Conservation (phyloP, 1,140 invertebrate species). For the Dryas iulia region DNA sequence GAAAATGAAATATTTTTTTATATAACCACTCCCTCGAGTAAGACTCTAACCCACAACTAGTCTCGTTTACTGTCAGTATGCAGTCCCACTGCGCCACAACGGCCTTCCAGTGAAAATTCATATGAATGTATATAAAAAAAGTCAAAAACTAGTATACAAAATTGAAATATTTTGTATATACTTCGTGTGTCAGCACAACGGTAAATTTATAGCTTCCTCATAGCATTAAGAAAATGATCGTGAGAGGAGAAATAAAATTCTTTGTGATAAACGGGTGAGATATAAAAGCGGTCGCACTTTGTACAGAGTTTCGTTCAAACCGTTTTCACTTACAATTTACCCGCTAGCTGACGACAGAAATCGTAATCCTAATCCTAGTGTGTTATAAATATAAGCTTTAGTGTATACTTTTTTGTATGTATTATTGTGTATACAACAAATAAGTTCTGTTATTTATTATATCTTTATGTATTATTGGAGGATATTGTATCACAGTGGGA, state of each 20-base stretch:
- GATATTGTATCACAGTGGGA: no score
- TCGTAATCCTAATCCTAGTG: background rate
- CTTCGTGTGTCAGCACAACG: background rate
- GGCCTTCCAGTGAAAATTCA: no score
- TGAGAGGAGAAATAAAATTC: background rate
- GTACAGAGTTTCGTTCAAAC: background rate
- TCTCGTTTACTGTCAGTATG: no score
- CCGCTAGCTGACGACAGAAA: background rate
- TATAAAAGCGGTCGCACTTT: background rate
- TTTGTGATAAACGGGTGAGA: background rate
- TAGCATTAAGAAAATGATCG: background rate
- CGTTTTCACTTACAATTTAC: constrained; percentile 1
- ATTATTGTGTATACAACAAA: no score
- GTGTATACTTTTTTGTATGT: background rate
- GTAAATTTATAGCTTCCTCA: background rate
- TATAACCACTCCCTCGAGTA: no score
- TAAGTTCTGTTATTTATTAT: no score
- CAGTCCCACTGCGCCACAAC: no score
- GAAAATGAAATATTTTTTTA: no score
- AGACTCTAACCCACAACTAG: no score
- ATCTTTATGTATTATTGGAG: no score
- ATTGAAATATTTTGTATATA: background rate
- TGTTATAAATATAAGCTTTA: background rate
- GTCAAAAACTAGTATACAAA: background rate
- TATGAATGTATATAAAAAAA: background rate